Evolutionary conservation across 1,140 invertebrate genomes (phyloP), one percentile per base, ranked within the genome.

Genomic region (Oppia nitens): DNA sequence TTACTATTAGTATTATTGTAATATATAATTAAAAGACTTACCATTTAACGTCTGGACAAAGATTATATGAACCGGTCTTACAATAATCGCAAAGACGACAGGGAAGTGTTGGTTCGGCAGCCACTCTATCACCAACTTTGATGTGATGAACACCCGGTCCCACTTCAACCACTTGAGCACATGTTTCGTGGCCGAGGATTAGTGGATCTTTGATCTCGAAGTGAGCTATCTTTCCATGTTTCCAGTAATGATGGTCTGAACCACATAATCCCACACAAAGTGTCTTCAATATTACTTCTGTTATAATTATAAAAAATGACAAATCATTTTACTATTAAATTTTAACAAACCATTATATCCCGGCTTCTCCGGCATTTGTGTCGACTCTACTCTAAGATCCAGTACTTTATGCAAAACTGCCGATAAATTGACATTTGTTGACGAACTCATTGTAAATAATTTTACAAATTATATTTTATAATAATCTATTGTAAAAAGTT

Each of bases 231-330:
- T 77, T 68, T 14, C 92, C 92, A 62, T 82, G 68, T 9, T 81
- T 78, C 70, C 87, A 81, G 72, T 93, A 96, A 70, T 93, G 87
- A 3, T 95, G 85, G 72, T 95, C 91, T 0, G 90, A 94, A 0
- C 92, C 92, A 71, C 93, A 97, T 63, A 97, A 96, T 48, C 92
- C 92, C 50, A 95, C 88, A 63, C 82, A 82, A 63, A 82, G 80
- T 81, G 96, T 92, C 60, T 80, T 11, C n/a, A 57, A 20, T 25
- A 57, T 21, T 2, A 57, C 55, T 45, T 57, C 55, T 57, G 26
- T n/a, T n/a, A n/a, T n/a, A n/a, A n/a, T n/a, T n/a, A n/a, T n/a
- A n/a, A n/a, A 45, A 26, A n/a, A 40, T 40, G 32, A 40, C 32
- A 40, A 40, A 40, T 40, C 17, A 9, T 40, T 40, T 17, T 9